Percentiles rank a stretch among this genome's conserved stretches.
These are phyloP conservation scores for Pegoplata infirma DNA, from an alignment of 2,888 invertebrate genomes.

Conservation along the genomic window DNA sequence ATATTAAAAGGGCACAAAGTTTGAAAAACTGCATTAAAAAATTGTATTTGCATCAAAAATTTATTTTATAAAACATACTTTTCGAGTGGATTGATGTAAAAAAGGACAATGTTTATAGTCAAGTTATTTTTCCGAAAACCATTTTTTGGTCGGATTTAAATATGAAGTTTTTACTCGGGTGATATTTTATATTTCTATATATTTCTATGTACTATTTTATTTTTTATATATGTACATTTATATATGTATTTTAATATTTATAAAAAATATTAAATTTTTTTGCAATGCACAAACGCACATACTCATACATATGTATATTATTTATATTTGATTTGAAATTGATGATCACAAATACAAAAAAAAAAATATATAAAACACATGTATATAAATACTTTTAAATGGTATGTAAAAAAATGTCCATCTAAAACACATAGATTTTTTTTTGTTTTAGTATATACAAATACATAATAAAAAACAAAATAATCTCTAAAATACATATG, in stretches of 20 bases:
- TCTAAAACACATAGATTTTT: slow-evolving; percentile 38
- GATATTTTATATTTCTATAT: slow-evolving; percentile 33
- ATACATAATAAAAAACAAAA: slow-evolving; percentile 35
- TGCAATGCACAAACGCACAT: too few relatives aligned
- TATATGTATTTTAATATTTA: too few relatives aligned
- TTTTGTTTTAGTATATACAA: background rate
- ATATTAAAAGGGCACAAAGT: too few relatives aligned
- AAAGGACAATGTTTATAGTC: background rate
- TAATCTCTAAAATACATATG: slow-evolving; percentile 51
- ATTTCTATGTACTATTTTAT: too few relatives aligned
- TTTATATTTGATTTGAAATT: slow-evolving; percentile 60
- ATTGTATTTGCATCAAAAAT: too few relatives aligned
- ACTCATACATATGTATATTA: slow-evolving; percentile 34
- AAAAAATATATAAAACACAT: slow-evolving; percentile 15
- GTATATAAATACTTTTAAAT: background rate
- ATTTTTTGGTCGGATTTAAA: background rate
- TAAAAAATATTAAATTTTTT: slow-evolving; percentile 51
- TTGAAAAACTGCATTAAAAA: too few relatives aligned
- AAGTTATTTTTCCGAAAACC: too few relatives aligned
- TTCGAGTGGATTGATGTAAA: too few relatives aligned
- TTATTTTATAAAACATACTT: too few relatives aligned
- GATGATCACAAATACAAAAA: slow-evolving; percentile 57
- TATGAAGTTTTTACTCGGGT: background rate
- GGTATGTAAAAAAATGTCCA: slow-evolving; percentile 2
- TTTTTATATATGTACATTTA: slow-evolving; percentile 47